Base-by-base conservation (phyloP, 53 echinoderm and acorn worm species). In the Apostichopus leukothele region DNA sequence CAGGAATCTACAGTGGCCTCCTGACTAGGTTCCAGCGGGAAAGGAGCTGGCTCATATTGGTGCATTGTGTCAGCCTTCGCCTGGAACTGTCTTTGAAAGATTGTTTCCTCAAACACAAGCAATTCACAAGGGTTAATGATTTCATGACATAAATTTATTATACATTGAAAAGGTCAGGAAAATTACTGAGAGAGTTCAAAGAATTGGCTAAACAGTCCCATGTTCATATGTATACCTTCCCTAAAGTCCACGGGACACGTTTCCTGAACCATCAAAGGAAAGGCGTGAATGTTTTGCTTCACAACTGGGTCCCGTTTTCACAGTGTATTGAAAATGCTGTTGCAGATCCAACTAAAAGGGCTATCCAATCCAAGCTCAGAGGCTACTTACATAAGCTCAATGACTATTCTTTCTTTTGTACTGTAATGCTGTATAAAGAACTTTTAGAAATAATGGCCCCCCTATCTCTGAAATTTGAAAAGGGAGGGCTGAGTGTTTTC, bases 221-320 rank as follows among this genome's bases (percentile, higher is more conserved):
- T 88, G 88, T 91, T 50, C 53, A 67, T 22, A 74, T 91, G 5
- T 91, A 91, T 51, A 68, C 59, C 51, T 88, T 91, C 55, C 91
- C 91, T 21, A 91, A 91, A 78, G 88, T 91, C 12, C 91, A 91
- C 55, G 91, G 91, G 23, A 91, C 91, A 13, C 78, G 91, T 13
- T 88, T 91, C 80, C 10, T 91, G 68, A 80, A 68, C 18, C 91
- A 88, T 68, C 91, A 91, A 12, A 88, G 88, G 79, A 78, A 76
- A n/a, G 91, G 91, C 8, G 88, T 88, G 20, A 53, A 83, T 53
- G 79, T 88, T 50, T 52, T 91, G 7, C 74, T 88, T 11, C 55
- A 88, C 78, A 91, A 88, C 66, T 88, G 88, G 88, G 22, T 88
- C 39, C 60, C 52, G 18, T 73, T 91, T 3, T 21, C 73, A 13